phyloP scores from a whole-genome alignment of 2,113 vertebrate genomes.

The Perognathus longimembris region DNA sequence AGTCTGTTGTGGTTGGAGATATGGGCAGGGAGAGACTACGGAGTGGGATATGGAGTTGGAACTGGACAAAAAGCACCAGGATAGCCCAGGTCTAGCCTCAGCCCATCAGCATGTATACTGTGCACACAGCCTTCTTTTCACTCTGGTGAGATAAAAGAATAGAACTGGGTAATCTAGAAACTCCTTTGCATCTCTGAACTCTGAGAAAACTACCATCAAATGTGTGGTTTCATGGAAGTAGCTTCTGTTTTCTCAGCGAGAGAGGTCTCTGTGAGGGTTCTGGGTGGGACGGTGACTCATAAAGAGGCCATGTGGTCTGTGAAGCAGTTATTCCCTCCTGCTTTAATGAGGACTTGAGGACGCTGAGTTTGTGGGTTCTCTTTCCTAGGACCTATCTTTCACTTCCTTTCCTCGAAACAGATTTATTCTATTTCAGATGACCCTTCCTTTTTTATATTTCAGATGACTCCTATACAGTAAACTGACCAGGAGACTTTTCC shows the following conservation, averaged over 20 bases:
- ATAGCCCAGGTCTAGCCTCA: too few relatives aligned
- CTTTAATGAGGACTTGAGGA: not conserved
- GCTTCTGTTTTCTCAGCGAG: not conserved
- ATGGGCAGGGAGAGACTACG: not conserved
- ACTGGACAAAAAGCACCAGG: not conserved
- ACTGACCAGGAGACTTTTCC: not conserved
- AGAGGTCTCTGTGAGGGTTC: not conserved
- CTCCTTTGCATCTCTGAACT: not conserved
- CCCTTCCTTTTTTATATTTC: not conserved
- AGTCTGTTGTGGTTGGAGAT: not conserved
- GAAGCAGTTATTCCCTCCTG: not conserved
- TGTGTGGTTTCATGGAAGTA: not conserved
- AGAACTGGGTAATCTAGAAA: not conserved
- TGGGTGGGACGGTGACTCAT: not conserved
- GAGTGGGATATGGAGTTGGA: not conserved
- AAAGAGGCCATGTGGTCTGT: not conserved
- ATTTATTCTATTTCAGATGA: not conserved
- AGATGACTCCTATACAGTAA: not conserved
- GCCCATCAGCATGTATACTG: not conserved
- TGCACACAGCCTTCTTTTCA: too few relatives aligned
- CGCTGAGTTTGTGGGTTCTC: not conserved
- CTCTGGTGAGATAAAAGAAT: not conserved
- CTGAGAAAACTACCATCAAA: not conserved
- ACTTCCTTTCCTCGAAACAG: not conserved
- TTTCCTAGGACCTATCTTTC: not conserved